Conservation (phyloP, 2,113 vertebrate species). For the Carlito syrichta region DNA sequence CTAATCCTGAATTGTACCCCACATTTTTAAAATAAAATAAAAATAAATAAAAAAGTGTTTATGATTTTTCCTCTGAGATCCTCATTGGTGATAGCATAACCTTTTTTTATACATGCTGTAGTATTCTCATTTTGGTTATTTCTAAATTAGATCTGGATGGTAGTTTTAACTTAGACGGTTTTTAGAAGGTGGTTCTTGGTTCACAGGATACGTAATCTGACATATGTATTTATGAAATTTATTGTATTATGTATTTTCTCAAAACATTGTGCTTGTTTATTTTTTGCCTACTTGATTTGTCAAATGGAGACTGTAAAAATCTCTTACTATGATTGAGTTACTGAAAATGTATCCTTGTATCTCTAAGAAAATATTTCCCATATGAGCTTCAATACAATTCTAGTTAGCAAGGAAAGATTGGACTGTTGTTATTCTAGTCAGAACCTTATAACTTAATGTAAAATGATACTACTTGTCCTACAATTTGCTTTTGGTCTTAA, state of each 20-base stretch:
- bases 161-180: not conserved
- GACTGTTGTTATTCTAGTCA: not conserved
- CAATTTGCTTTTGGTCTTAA: not conserved
- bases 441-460: not conserved
- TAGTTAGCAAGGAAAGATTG: not conserved
- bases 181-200: not conserved
- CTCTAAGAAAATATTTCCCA: not conserved
- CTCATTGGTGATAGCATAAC: not conserved
- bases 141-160: not conserved
- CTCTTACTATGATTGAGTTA: not conserved
- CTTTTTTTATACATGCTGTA: slow-evolving; percentile 20
- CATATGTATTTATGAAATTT: not conserved
- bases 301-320: not conserved
- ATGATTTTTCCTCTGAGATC: not conserved
- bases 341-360: not conserved
- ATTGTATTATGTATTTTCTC: not conserved
- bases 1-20: too few species aligned
- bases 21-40: too few species aligned
- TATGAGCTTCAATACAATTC: not conserved
- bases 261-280: not conserved
- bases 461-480: not conserved
- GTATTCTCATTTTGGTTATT: slow-evolving; percentile 9
- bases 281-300: not conserved
- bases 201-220: not conserved
- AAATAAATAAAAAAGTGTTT: too few species aligned